Base-by-base conservation (phyloP, 2,888 invertebrate genomes). In the Rhagophthalmus giganteus region DNA sequence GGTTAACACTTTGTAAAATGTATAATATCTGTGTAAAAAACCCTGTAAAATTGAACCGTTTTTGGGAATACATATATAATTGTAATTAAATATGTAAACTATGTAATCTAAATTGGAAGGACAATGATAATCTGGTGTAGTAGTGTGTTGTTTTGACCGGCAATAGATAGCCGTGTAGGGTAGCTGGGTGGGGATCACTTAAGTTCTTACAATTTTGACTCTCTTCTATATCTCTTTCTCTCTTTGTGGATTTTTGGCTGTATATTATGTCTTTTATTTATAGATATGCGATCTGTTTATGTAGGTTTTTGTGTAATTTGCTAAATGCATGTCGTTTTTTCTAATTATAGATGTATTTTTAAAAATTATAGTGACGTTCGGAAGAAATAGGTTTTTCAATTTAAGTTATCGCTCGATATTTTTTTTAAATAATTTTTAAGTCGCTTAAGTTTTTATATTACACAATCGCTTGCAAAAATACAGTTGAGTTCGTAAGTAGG, bases 131-230 rank as follows among this genome's bases (percentile, higher is more conserved):
- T 41, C 48, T 45, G 49, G 44, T 49, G 45, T 51, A 34, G 34
- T 45, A 38, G 39, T 28, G 32, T 48, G 47, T 48, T 53, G 41
- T 42, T 52, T 48, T 44, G 39, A 42, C 33, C 53, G 42, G 44
- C 44, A 30, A 32, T 15, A 32, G 26, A 20, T 10, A n/a, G 45
- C 42, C 40, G 49, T 40, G 64, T 75, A 74, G 74, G 70, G 73
- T 76, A 76, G 75, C 76, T 76, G 76, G 76, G 74, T 71, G 75
- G 76, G 75, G 76, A 75, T 74, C 75, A 74, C 73, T 73, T 72
- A 50, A 56, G 70, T 61, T 72, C 69, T 65, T 58, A 62, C 42
- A 55, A 54, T 26, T 28, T 51, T 58, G 59, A n/a, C n/a, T n/a
- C n/a, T n/a, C n/a, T n/a, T n/a, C n/a, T n/a, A n/a, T n/a, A n/a